Conservation (phyloP, 2,113 vertebrate genomes). For the Orcinus orca region DNA sequence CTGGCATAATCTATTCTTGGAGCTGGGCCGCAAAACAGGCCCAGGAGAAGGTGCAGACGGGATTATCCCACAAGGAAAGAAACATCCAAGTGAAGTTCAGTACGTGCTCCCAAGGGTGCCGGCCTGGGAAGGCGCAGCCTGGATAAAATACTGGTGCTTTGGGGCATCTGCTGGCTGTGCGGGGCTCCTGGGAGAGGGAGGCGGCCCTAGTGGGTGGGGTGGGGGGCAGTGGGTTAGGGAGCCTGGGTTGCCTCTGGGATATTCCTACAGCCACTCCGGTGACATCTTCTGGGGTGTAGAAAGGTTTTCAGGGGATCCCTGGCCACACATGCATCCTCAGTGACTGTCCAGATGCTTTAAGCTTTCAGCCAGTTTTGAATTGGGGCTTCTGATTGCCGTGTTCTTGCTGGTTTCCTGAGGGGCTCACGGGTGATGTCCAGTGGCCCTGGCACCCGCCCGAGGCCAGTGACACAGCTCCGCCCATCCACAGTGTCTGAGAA, state of each 20-base stretch:
- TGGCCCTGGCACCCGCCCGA: not conserved
- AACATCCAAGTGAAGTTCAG: accelerated
- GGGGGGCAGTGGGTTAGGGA: accelerated
- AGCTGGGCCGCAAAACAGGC: accelerated
- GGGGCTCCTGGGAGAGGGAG: too few relatives aligned
- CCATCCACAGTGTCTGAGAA: not conserved
- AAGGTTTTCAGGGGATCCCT: too few relatives aligned
- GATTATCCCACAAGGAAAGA: not conserved
- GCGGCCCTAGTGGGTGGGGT: not conserved
- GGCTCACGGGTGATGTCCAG: not conserved
- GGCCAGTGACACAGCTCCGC: not conserved
- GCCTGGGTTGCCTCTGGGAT: not conserved
- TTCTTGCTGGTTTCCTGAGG: not conserved
- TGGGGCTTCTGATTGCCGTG: accelerated
- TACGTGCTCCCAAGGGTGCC: accelerated
- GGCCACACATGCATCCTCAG: accelerated
- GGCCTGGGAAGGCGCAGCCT: accelerated
- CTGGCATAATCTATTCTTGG: not conserved
- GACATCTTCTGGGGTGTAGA: accelerated
- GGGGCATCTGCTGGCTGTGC: accelerated
- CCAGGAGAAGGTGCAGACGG: not conserved
- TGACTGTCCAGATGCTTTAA: not conserved
- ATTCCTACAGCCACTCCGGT: accelerated
- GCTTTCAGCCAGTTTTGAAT: too few relatives aligned
- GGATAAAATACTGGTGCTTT: accelerated